Base-by-base conservation (phyloP, 2,797 vertebrate species). In the Poeciliopsis infans region DNA sequence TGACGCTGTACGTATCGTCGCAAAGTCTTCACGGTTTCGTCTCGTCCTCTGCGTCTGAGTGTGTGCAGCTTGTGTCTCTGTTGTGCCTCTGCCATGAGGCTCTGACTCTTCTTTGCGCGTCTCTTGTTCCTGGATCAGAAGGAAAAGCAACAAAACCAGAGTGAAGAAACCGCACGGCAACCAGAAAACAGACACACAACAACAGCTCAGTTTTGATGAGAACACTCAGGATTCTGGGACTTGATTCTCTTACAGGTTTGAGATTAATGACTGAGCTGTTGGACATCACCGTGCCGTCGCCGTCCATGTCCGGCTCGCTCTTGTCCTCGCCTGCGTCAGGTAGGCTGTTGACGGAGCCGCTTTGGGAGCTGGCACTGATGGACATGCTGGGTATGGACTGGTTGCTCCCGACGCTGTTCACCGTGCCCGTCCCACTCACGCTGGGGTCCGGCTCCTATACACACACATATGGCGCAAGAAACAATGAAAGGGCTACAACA, bases 341-440 rank as follows among this genome's bases (percentile, higher is more conserved):
- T 91, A 99, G 96, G 95, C 98, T 99, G 95, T 99, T 99, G 94
- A 99, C 98, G 82, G 98, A 99, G 95, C 98, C 99, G 95, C 98
- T 99, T 96, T 99, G 98, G 93, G 98, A 99, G 94, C 98, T 99
- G 95, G 98, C 98, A 88, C 98, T 99, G 95, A 99, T 99, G 82
- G 98, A 99, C 98, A 99, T 99, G 89, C 98, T 99, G 84, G 98
- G 98, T 91, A 99, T 99, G 91, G 98, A 99, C 88, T 99, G 98
- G 94, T 98, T 99, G 93, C 98, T 99, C 82, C 98, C 98, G 47
- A 99, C 97, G 57, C 98, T 99, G 91, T 99, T 99, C 84, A 99
- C 98, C 11, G 98, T 99, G 88, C 98, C 98, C 0, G 97, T 98
- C 89, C 97, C 95, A 81, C 97, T 96, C 77, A 96, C 96, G 82